These are phyloP conservation scores for Emydura subglobosa DNA, from an alignment of 2,113 vertebrate species.

Conservation along the genomic window DNA sequence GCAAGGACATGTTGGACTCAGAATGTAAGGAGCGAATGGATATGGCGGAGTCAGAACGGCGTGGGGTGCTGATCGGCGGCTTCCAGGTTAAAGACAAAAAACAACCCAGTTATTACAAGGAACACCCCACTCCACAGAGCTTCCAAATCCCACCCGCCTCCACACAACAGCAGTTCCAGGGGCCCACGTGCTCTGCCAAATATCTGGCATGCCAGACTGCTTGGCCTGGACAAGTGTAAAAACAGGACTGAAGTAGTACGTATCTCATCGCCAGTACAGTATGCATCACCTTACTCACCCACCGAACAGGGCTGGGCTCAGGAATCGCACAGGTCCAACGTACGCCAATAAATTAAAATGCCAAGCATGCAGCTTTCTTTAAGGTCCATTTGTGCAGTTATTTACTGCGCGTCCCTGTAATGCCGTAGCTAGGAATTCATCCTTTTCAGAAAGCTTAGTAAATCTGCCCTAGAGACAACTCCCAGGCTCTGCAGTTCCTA, in stretches of 20 bases:
- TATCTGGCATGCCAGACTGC: not conserved
- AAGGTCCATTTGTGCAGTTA: not conserved
- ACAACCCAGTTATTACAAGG: not conserved
- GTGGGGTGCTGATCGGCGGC: constrained; percentile 93
- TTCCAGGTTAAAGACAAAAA: constrained; percentile 60
- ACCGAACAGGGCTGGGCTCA: not conserved
- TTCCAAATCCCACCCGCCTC: not conserved
- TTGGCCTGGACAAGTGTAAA: not conserved
- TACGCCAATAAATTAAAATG: not conserved
- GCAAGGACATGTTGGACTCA: constrained; percentile 98
- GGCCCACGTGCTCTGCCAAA: not conserved
- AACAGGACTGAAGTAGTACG: not conserved
- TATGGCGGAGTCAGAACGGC: constrained; percentile 95
- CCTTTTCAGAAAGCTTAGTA: constrained; percentile 11
- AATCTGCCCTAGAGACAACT: constrained; percentile 30
- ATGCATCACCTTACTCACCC: not conserved
- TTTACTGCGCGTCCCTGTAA: constrained; percentile 26
- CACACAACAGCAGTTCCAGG: not conserved
- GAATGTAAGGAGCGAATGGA: constrained; percentile 96
- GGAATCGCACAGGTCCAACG: not conserved
- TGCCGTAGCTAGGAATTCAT: not conserved
- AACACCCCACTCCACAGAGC: not conserved
- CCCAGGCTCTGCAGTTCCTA: constrained; percentile 26
- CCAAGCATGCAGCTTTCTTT: not conserved
- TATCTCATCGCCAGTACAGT: not conserved